Percentiles rank a stretch among this genome's conserved stretches.
Evolutionary conservation across 2,113 vertebrate species (phyloP).

Genomic region (Suricata suricatta): DNA sequence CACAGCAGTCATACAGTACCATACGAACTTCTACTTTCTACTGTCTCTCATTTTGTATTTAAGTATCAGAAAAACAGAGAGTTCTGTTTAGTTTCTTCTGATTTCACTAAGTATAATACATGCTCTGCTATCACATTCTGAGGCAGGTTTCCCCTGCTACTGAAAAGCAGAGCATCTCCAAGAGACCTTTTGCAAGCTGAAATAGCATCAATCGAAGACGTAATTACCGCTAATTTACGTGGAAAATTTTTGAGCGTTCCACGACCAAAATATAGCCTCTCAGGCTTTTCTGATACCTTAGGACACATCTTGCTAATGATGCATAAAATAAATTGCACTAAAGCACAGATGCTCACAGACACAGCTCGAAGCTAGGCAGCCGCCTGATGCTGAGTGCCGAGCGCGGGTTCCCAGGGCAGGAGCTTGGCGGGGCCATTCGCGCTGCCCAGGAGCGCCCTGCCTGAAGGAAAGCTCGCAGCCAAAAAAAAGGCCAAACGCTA

Average conservation of each 20-base stretch:
- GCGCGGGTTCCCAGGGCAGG: neutral
- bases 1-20: neutral
- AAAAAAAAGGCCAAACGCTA: neutral
- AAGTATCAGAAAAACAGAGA: neutral
- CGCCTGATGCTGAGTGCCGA: neutral
- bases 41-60: slow-evolving; percentile 15
- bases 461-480: neutral
- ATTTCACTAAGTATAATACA: slow-evolving; percentile 38
- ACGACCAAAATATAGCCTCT: neutral
- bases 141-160: neutral
- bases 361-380: neutral
- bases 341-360: neutral
- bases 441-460: neutral
- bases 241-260: neutral
- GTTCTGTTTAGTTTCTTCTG: slow-evolving; percentile 3
- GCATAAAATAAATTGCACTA: neutral
- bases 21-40: neutral
- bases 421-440: neutral
- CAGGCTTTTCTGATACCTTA: neutral
- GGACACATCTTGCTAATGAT: neutral
- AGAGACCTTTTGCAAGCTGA: neutral
- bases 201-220: neutral
- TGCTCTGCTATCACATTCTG: neutral
- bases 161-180: neutral
- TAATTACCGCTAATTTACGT: neutral